Conservation (phyloP, 1,140 invertebrate genomes). For the Drosophila ercepeae region DNA sequence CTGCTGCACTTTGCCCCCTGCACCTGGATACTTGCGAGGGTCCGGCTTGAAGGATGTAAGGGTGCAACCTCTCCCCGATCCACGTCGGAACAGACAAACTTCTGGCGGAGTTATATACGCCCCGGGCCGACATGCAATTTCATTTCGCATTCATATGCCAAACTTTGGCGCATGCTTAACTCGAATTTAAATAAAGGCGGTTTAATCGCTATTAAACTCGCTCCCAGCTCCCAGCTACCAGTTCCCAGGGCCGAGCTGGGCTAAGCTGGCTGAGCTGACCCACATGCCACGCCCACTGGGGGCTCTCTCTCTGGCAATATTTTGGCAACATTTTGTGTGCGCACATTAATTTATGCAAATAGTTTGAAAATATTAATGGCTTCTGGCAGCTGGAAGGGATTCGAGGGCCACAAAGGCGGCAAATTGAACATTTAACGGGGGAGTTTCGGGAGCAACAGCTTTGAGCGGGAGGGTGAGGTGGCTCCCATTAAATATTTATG, state of each 20-base stretch:
- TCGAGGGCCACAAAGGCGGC: slow-evolving; percentile 21
- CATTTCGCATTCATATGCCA: slow-evolving; percentile 61
- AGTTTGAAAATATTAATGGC: slow-evolving; percentile 81
- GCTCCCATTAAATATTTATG: slow-evolving; percentile 74
- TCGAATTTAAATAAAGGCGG: slow-evolving; percentile 60
- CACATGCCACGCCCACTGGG: slow-evolving; percentile 27
- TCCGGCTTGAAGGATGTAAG: slow-evolving; percentile 7
- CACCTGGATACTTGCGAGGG: slow-evolving; percentile 5
- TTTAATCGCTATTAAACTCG: slow-evolving; percentile 72
- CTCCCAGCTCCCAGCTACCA: slow-evolving; percentile 32
- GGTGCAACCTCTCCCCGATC: neutral
- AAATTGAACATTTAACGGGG: slow-evolving; percentile 54
- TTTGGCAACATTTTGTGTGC: slow-evolving; percentile 77
- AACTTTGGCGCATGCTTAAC: slow-evolving; percentile 62
- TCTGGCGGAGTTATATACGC: slow-evolving; percentile 48
- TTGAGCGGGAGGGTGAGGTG: slow-evolving; percentile 9
- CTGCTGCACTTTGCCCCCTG: slow-evolving; percentile 1
- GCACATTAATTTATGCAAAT: slow-evolving; percentile 81
- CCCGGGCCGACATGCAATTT: slow-evolving; percentile 55
- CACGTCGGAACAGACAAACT: slow-evolving; percentile 44
- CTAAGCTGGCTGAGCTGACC: slow-evolving; percentile 37
- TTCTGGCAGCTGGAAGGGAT: slow-evolving; percentile 51
- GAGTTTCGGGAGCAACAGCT: slow-evolving; percentile 36
- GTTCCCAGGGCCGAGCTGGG: slow-evolving; percentile 9
- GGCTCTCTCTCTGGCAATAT: slow-evolving; percentile 47